These are phyloP conservation scores for Aelia acuminata DNA, from an alignment of 2,888 invertebrate species.

Conservation along the genomic window DNA sequence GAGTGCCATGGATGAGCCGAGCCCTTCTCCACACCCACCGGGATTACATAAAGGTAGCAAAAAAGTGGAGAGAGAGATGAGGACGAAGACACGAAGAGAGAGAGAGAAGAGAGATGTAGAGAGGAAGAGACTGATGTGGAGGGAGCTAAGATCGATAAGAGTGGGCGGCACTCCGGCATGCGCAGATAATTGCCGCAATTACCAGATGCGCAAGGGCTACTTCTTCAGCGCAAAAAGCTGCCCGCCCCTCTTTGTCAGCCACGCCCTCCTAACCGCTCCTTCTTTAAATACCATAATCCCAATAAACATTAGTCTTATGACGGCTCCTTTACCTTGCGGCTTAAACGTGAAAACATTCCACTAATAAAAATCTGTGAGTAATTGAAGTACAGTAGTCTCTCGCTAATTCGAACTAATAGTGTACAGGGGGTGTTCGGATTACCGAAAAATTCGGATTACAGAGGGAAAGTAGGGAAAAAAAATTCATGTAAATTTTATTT, in stretches of 20 bases:
- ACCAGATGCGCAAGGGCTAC: conserved; percentile 46
- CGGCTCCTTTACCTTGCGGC: neutral
- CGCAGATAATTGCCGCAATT: conserved; percentile 55
- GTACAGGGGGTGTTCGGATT: no score
- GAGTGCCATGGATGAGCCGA: neutral
- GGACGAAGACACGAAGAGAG: conserved; percentile 9
- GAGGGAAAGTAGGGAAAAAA: no score
- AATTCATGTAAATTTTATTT: no score
- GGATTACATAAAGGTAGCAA: conserved; percentile 30
- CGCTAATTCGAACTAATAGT: no score
- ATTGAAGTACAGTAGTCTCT: no score
- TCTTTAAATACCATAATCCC: conserved; percentile 15
- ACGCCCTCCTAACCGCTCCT: conserved; percentile 22
- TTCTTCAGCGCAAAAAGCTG: conserved; percentile 48
- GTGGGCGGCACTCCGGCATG: conserved; percentile 53
- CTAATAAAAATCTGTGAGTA: neutral
- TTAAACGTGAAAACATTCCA: neutral
- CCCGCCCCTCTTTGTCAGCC: conserved; percentile 39
- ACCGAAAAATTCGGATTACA: no score
- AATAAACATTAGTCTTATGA: conserved; percentile 2
- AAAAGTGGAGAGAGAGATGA: neutral
- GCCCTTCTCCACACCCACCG: neutral
- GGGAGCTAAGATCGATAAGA: conserved; percentile 43
- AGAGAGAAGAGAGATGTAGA: neutral
- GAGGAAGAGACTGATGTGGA: conserved; percentile 26